phyloP scores from a whole-genome alignment of 2,797 vertebrate species.

The Peromyscus eremicus region DNA sequence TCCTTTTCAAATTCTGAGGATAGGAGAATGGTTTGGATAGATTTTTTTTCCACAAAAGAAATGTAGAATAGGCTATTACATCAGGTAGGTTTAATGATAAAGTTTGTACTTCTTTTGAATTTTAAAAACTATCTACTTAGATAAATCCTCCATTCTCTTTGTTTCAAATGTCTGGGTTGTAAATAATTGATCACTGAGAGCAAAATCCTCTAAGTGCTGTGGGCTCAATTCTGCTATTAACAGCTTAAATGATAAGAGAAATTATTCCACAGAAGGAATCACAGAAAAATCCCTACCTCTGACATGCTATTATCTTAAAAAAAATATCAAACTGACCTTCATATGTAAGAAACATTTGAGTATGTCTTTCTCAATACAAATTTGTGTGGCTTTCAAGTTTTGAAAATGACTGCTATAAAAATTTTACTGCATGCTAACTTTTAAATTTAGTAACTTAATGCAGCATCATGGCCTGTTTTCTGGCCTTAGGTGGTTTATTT shows the following conservation, averaged over 20 bases:
- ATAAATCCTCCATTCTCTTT: neutral
- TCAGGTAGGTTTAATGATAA: neutral
- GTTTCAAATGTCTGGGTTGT: neutral
- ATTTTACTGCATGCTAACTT: neutral
- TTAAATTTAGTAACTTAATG: neutral
- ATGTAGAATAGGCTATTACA: neutral
- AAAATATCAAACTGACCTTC: constrained; percentile 33
- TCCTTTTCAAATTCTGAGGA: neutral
- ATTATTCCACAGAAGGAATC: neutral
- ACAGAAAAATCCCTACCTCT: neutral
- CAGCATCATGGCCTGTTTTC: neutral
- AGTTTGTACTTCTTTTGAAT: neutral
- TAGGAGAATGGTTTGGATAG: neutral
- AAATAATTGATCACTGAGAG: neutral
- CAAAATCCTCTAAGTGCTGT: neutral
- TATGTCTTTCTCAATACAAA: neutral
- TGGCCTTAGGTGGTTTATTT: neutral
- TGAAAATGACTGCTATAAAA: neutral
- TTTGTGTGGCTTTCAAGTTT: neutral
- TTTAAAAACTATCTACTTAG: neutral
- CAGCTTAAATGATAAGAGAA: neutral
- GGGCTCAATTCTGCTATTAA: neutral
- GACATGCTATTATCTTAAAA: neutral
- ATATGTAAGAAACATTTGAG: neutral
- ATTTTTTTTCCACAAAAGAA: neutral